These are phyloP conservation scores for Xiphophorus couchianus DNA, from an alignment of 2,113 vertebrate species.

Conservation along the genomic window DNA sequence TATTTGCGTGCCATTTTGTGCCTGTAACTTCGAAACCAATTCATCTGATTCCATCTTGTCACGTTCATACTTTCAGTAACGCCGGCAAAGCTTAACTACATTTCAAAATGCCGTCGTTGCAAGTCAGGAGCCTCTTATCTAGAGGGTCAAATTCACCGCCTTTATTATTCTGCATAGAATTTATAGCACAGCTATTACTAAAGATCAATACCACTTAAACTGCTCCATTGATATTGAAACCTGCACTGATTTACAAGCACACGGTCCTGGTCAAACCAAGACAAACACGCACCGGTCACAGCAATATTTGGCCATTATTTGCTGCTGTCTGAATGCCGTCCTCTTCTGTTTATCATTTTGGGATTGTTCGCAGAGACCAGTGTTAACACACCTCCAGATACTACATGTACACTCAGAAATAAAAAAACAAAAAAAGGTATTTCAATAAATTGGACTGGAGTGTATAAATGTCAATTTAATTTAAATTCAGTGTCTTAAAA, in stretches of 20 bases:
- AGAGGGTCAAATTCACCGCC: constrained; percentile 60
- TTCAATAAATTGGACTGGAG: constrained; percentile 44
- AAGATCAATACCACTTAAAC: constrained; percentile 79
- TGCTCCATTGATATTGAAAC: constrained; percentile 76
- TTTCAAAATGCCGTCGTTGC: constrained; percentile 27
- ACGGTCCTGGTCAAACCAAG: constrained; percentile 46
- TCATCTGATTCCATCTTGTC: not conserved
- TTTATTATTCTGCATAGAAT: constrained; percentile 72
- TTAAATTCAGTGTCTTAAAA: constrained; percentile 34
- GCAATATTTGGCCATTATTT: constrained; percentile 41
- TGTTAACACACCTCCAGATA: not conserved
- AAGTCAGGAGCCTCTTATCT: constrained; percentile 49
- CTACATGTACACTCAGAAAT: not conserved
- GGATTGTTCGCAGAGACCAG: constrained; percentile 33
- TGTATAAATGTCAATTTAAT: constrained; percentile 5
- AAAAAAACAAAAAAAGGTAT: not conserved
- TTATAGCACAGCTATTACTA: constrained; percentile 73
- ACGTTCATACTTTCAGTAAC: not conserved
- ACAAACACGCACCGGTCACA: constrained; percentile 24
- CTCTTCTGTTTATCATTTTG: constrained; percentile 49
- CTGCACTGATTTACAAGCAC: constrained; percentile 75
- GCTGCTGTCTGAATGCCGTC: constrained; percentile 26
- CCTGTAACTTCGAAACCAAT: not conserved
- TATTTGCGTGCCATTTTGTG: not conserved
- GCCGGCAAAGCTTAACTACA: constrained; percentile 14